Base-by-base conservation (phyloP, 1,140 invertebrate species). In the Solenopsis fugax region DNA sequence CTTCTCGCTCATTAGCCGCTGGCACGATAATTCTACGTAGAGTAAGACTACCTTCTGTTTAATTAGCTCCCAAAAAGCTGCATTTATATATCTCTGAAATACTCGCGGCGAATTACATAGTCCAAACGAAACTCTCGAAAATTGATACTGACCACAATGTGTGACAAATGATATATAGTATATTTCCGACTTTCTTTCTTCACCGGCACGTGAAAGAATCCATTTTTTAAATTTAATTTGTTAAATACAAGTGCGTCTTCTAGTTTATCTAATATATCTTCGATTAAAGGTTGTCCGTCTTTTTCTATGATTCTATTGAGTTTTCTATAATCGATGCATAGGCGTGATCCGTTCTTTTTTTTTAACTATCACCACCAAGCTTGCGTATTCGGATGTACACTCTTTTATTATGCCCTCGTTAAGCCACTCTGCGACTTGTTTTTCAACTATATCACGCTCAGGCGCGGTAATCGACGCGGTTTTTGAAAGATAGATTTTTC, bases 71-170 rank as follows among this genome's bases (percentile, higher is more conserved):
- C n/a, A n/a, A n/a, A n/a, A n/a, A n/a, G n/a, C n/a, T n/a, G n/a
- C n/a, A n/a, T n/a, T n/a, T n/a, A n/a, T n/a, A n/a, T n/a, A n/a
- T n/a, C n/a, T n/a, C n/a, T n/a, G n/a, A n/a, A n/a, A n/a, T n/a
- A n/a, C n/a, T n/a, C n/a, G n/a, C n/a, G n/a, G n/a, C n/a, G n/a
- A n/a, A n/a, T n/a, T n/a, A n/a, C n/a, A n/a, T n/a, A n/a, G n/a
- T n/a, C n/a, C n/a, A n/a, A n/a, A n/a, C n/a, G n/a, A n/a, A 45
- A 5, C 64, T 52, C 13, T 52, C 0, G 58, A 2, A 4, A 65
- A 85, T 50, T 76, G 48, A n/a, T 65, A 85, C 10, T 85, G 84
- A 7, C 50, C 72, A 2, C 13, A 75, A 37, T 76, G 45, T 0
- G 50, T 54, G 1, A 64, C 50, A 52, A 85, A 85, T 0, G 71